These are phyloP conservation scores for Lasioglossum oenotherae DNA, from an alignment of 2,888 invertebrate genomes.

Conservation along the genomic window DNA sequence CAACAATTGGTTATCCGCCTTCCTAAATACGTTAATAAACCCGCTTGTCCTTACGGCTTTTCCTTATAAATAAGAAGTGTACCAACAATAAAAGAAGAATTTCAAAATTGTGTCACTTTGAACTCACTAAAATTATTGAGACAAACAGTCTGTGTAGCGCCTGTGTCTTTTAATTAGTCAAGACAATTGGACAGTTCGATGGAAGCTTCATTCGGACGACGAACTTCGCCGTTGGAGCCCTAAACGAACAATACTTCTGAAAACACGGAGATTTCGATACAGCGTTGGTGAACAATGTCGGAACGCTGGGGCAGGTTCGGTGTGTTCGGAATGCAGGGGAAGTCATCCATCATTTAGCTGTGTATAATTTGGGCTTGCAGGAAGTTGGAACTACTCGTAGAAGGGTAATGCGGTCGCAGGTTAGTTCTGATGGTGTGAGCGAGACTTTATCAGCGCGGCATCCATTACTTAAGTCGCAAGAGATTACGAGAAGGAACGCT, in stretches of 20 bases:
- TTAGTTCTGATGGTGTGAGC: slow-evolving; percentile 54
- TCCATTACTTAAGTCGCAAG: slow-evolving; percentile 78
- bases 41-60: no score
- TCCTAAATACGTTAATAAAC: no score
- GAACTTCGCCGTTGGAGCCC: slow-evolving; percentile 7
- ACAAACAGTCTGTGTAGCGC: no score
- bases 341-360: slow-evolving; percentile 78
- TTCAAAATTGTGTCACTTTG: no score
- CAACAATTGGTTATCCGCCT: no score
- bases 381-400: slow-evolving; percentile 66
- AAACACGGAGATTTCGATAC: slow-evolving; percentile 32
- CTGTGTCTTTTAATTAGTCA: no score
- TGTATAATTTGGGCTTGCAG: slow-evolving; percentile 73
- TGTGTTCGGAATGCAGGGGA: slow-evolving; percentile 46
- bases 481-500: slow-evolving; percentile 74
- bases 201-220: not conserved
- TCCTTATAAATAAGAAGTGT: no score
- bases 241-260: slow-evolving; percentile 30
- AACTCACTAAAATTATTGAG: no score
- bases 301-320: slow-evolving; percentile 19
- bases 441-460: slow-evolving; percentile 77
- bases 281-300: slow-evolving; percentile 12
- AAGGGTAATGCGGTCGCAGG: slow-evolving; percentile 64
- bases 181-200: not conserved
- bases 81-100: no score